Evolutionary conservation across 2,113 vertebrate genomes (phyloP), one percentile per base, ranked within the genome.

Genomic region (Protobothrops flavoviridis): DNA sequence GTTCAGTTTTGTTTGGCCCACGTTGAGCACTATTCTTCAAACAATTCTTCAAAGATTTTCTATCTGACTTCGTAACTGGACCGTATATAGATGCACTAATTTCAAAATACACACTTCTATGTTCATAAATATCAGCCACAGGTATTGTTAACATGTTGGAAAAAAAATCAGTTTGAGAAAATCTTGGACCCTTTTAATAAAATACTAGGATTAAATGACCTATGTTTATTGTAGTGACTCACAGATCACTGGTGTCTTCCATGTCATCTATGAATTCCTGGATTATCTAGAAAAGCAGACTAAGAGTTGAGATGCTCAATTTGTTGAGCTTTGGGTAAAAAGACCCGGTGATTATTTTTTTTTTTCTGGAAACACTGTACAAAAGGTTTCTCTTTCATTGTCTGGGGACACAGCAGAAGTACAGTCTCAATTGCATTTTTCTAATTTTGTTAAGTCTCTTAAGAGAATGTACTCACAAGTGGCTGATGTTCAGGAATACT

Each of bases 51-150:
- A 55, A 95, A 20, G 11, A 55, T 95, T 59, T 92, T 61, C 92
- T 94, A 91, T 81, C 74, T 96, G 4, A 88, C 57, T 43, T 96
- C 64, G 92, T 11, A 91, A 90, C 95, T 92, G 86, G 94, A 33
- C 43, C 92, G 57, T 45, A 74, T n/a, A 81, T 23, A 43, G 45
- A 69, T 33, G 23, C 55, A 87, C 5, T n/a, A 69, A 64, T 52
- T 64, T 64, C 23, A 92, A 92, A 64, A 15, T 29, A 10, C 43
- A 86, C 24, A 61, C 11, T 57, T 57, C 56, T 57, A 64, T 64
- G 29, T 29, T 64, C 59, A 64, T 64, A 29, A 64, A 48, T 29
- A 7, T 7, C 74, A 91, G 20, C 48, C 53, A 33, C 69, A 91
- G 26, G 4, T 45, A 88, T 21, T 64, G 45, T n/a, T 57, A 91